Percentiles rank a stretch among this genome's conserved stretches.
Evolutionary conservation across 2,888 invertebrate genomes (phyloP).

Genomic region (Nymphalis c-album): DNA sequence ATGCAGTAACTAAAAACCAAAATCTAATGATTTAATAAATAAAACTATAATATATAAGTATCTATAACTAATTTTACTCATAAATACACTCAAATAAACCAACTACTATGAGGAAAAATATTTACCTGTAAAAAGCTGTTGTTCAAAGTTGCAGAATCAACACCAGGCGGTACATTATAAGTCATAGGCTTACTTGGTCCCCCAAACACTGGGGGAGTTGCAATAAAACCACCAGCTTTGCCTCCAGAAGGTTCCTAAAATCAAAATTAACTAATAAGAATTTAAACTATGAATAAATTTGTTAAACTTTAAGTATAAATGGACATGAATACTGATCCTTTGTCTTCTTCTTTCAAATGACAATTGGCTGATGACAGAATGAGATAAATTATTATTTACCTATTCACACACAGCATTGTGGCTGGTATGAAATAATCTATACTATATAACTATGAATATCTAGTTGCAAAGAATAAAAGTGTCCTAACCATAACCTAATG

Average conservation of each 20-base stretch:
- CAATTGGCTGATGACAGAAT: too few species aligned
- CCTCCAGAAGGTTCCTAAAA: constrained; percentile 69
- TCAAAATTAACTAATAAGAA: too few species aligned
- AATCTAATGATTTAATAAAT: not conserved
- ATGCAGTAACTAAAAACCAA: not conserved
- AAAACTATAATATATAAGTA: not conserved
- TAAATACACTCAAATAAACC: not conserved
- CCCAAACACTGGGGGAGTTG: constrained; percentile 54
- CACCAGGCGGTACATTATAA: constrained; percentile 85
- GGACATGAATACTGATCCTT: too few species aligned
- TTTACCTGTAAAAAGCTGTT: constrained; percentile 82
- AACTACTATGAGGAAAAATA: not conserved
- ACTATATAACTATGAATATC: too few species aligned
- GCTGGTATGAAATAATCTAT: too few species aligned
- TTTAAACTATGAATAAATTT: too few species aligned
- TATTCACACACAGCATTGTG: too few species aligned
- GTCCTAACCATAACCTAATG: too few species aligned
- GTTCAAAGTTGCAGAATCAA: constrained; percentile 84
- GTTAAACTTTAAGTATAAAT: too few species aligned
- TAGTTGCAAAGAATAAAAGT: too few species aligned
- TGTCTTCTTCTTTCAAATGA: too few species aligned
- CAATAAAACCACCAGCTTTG: constrained; percentile 70
- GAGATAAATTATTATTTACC: too few species aligned
- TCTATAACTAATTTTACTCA: not conserved
- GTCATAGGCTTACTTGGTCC: constrained; percentile 68